Evolutionary conservation across 2,888 invertebrate genomes (phyloP), one percentile per base, ranked within the genome.

Genomic region (Eupithecia tripunctaria): DNA sequence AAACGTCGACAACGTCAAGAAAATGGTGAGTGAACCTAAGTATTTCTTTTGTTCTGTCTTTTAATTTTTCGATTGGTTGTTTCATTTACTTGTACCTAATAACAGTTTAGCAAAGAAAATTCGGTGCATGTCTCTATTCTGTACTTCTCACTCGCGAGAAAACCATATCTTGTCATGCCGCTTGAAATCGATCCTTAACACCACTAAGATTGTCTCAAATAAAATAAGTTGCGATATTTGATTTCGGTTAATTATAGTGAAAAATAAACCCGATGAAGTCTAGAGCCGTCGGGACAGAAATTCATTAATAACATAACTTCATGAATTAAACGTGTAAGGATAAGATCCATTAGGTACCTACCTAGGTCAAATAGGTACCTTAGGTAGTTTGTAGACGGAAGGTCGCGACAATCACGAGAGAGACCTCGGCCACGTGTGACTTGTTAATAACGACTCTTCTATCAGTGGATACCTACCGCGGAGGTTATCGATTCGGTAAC

Each of bases 1-100:
- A 74, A 97, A 97, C 84, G 98, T 98, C 4, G 96, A 97, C 81
- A 98, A 98, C 86, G 98, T 98, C 0, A 98, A 97, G 85, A 95
- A 97, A 80, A 98, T 98, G 98, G 98, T 96, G 78, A 91, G 92
- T 79, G 32, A 18, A 62, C n/a, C n/a, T n/a, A n/a, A n/a, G n/a
- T n/a, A n/a, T n/a, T n/a, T n/a, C n/a, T n/a, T n/a, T n/a, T n/a
- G n/a, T n/a, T n/a, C n/a, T n/a, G n/a, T n/a, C n/a, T n/a, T n/a
- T n/a, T n/a, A n/a, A n/a, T n/a, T n/a, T n/a, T n/a, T n/a, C n/a
- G n/a, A n/a, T n/a, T n/a, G n/a, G n/a, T n/a, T n/a, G n/a, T n/a
- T n/a, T n/a, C n/a, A n/a, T n/a, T n/a, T n/a, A n/a, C n/a, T n/a
- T n/a, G n/a, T n/a, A n/a, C n/a, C n/a, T n/a, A n/a, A n/a, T n/a